Conservation (phyloP, 2,797 vertebrate genomes). For the Enteromius afrohamiltoni region DNA sequence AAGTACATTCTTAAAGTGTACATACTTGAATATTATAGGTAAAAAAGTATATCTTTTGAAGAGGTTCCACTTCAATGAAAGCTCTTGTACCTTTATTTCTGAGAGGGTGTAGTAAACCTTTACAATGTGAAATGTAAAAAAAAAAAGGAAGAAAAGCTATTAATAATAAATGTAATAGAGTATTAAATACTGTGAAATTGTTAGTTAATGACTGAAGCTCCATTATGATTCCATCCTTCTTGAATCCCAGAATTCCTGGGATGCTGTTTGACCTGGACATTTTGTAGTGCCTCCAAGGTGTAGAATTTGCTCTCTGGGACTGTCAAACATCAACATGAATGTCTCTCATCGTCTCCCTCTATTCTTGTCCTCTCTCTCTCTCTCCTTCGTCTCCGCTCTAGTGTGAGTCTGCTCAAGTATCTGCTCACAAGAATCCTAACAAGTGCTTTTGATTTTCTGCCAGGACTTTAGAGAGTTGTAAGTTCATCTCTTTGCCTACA, state of each 20-base stretch:
- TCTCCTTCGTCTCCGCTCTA: constrained; percentile 3
- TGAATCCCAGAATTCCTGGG: neutral
- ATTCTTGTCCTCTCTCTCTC: constrained; percentile 7
- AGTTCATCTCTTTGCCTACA: constrained; percentile 14
- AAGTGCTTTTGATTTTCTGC: constrained; percentile 76
- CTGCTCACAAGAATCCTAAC: constrained; percentile 67
- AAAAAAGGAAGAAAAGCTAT: neutral
- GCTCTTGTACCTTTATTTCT: no score
- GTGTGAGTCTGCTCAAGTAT: constrained; percentile 29
- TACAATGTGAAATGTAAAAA: neutral
- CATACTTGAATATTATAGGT: no score
- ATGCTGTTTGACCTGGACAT: constrained; percentile 33
- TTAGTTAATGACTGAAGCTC: neutral
- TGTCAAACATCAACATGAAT: constrained; percentile 49
- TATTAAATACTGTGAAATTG: neutral
- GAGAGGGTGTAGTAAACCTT: neutral
- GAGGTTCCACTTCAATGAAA: no score
- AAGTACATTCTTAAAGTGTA: no score
- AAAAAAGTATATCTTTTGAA: no score
- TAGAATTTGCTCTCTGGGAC: constrained; percentile 29
- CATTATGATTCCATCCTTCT: constrained; percentile 1
- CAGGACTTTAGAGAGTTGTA: constrained; percentile 57
- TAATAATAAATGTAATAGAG: neutral
- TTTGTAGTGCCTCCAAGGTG: constrained; percentile 27
- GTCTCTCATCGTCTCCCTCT: constrained; percentile 15